Conservation (phyloP, 2,797 vertebrate genomes). For the Harpagifer antarcticus region DNA sequence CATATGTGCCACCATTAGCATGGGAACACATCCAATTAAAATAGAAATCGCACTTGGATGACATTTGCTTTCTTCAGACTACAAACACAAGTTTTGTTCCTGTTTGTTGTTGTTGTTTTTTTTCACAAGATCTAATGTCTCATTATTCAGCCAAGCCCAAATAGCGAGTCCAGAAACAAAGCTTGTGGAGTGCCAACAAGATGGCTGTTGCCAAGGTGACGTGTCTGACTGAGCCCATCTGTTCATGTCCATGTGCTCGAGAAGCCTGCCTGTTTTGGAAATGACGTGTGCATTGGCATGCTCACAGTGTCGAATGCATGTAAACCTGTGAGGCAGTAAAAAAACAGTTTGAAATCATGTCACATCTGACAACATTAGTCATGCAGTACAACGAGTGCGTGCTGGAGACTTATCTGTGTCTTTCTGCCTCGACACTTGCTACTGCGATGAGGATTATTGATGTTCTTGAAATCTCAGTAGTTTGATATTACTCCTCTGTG, state of each 20-base stretch:
- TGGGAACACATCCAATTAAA: conserved; percentile 25
- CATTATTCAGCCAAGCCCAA: conserved; percentile 54
- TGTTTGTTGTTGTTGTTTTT: conserved; percentile 19
- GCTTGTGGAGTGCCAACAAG: conserved; percentile 55
- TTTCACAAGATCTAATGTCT: conserved; percentile 46
- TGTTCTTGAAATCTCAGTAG: conserved; percentile 58
- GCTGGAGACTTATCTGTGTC: conserved; percentile 36
- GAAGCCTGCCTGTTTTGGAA: conserved; percentile 60
- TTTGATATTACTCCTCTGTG: conserved; percentile 51
- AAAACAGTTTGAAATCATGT: conserved; percentile 42
- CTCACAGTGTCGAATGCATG: conserved; percentile 9
- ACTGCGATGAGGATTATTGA: conserved; percentile 66
- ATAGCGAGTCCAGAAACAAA: conserved; percentile 60
- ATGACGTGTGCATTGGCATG: conserved; percentile 63
- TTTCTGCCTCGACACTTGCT: conserved; percentile 47
- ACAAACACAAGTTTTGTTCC: conserved; percentile 35
- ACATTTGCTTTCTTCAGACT: conserved; percentile 14
- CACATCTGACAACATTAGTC: conserved; percentile 32
- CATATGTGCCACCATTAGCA: conserved; percentile 21
- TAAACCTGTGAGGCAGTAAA: conserved; percentile 30
- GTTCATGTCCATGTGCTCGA: conserved; percentile 70
- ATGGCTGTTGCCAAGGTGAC: conserved; percentile 78
- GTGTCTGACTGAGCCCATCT: conserved; percentile 78
- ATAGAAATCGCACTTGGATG: conserved; percentile 1
- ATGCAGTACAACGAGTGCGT: conserved; percentile 32